Base-by-base conservation (phyloP, 2,113 vertebrate genomes). In the Ictidomys tridecemlineatus region DNA sequence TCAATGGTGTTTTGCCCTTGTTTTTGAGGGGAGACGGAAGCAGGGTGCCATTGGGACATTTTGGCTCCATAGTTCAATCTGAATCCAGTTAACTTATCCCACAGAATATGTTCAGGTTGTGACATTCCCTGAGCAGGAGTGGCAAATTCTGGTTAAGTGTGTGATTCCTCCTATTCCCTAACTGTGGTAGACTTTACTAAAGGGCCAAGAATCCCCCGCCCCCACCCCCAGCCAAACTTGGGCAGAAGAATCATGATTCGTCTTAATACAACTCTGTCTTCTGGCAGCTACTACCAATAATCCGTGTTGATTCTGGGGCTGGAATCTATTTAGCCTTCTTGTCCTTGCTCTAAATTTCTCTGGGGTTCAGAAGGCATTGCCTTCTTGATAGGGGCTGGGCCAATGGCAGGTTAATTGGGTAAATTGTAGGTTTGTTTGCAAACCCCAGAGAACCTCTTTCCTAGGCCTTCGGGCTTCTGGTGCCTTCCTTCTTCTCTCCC, bases 1-100 rank as follows among this genome's bases (percentile, higher is more conserved):
- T 73, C 26, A 11, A 7, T 95, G 92, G 78, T 84, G n/a, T 95
- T 96, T 95, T 86, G 70, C 69, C 93, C 82, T 94, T 91, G 83
- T 89, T 96, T 93, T 48, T 0, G 32, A 95, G 56, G 58, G 58
- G 53, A n/a, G 51, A 18, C 22, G 18, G 76, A 87, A 95, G 34
- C 16, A 42, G 65, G 67, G 74, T 86, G 63, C 70, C 48, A 32
- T 0, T n/a, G 92, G 91, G 90, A 72, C 26, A 56, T 56, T 85
- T 84, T 77, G 76, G 72, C 77, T 95, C 34, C 32, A 26, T 92
- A 8, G 12, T 51, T 85, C 72, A 58, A 77, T n/a, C 16, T 8
- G 61, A 72, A 53, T 63, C 63, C 56, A 93, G 28, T 39, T 72
- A 45, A 80, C 26, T 39, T 6, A 45, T 73, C 63, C 9, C 69